Evolutionary conservation across 2,888 invertebrate species (phyloP).

Genomic region (Eilema griseolum): DNA sequence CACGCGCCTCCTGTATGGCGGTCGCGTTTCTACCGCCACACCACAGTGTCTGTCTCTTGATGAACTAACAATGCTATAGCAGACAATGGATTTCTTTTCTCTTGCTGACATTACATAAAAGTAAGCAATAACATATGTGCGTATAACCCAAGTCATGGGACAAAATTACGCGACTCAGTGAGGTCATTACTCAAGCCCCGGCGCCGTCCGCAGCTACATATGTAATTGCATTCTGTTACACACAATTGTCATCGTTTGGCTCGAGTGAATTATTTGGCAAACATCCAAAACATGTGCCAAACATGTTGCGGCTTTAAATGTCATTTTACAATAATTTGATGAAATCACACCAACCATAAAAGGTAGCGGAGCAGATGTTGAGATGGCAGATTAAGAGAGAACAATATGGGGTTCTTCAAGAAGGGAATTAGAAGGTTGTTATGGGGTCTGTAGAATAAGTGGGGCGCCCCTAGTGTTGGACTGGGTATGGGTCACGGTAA

Average conservation of each 20-base stretch:
- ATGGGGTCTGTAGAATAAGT: too few species aligned
- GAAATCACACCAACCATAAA: background rate
- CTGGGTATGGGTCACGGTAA: too few species aligned
- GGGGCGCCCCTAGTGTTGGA: too few species aligned
- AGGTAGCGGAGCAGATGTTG: background rate
- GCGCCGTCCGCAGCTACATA: background rate
- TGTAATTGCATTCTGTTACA: background rate
- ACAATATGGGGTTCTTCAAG: too few species aligned
- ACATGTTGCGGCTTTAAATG: background rate
- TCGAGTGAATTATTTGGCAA: slow-evolving; percentile 1
- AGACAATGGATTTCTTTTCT: too few species aligned
- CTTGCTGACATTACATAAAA: too few species aligned
- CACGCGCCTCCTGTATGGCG: too few species aligned
- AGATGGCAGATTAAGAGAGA: background rate
- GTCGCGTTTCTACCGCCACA: too few species aligned
- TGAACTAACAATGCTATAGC: too few species aligned
- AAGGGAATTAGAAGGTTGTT: background rate
- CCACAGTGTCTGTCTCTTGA: too few species aligned
- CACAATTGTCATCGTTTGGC: background rate
- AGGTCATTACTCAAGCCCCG: background rate
- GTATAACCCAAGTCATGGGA: too few species aligned
- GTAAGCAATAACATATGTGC: too few species aligned
- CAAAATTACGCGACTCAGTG: background rate
- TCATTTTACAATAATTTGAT: background rate
- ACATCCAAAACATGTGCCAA: background rate